A percentile compares a stretch with the other conserved stretches of the same genome.
phyloP scores from a whole-genome alignment of 1,140 invertebrate species.

The Chrysomallon squamiferum region DNA sequence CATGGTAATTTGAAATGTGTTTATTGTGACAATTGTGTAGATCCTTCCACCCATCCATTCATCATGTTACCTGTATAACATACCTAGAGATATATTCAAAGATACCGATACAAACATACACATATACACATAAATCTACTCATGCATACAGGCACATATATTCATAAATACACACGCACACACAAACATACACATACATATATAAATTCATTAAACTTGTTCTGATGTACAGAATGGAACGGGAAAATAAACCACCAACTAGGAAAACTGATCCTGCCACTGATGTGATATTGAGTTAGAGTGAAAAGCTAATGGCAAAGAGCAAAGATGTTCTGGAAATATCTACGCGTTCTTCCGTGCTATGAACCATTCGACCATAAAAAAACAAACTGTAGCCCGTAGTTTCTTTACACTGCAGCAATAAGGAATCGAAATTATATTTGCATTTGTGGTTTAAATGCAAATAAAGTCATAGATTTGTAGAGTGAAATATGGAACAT shows the following conservation, averaged over 20 bases:
- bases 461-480: too few relatives aligned
- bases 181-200: not conserved
- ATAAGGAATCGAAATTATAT: too few relatives aligned
- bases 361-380: not conserved
- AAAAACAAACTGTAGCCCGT: too few relatives aligned
- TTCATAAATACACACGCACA: not conserved
- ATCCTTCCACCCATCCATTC: too few relatives aligned
- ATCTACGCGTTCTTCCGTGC: not conserved
- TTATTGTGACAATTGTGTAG: too few relatives aligned
- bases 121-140: not conserved
- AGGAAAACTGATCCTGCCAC: not conserved
- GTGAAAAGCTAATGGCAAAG: not conserved
- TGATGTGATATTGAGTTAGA: not conserved
- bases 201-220: not conserved
- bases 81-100: not conserved
- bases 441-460: too few relatives aligned
- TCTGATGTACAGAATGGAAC: not conserved
- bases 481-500: too few relatives aligned
- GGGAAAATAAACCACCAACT: not conserved
- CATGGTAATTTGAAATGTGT: too few relatives aligned
- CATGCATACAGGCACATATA: not conserved
- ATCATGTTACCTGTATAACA: not conserved
- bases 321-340: not conserved
- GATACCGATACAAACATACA: not conserved
- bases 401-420: too few relatives aligned